phyloP scores from a whole-genome alignment of 2,113 vertebrate genomes.

The Onychostruthus taczanowskii region DNA sequence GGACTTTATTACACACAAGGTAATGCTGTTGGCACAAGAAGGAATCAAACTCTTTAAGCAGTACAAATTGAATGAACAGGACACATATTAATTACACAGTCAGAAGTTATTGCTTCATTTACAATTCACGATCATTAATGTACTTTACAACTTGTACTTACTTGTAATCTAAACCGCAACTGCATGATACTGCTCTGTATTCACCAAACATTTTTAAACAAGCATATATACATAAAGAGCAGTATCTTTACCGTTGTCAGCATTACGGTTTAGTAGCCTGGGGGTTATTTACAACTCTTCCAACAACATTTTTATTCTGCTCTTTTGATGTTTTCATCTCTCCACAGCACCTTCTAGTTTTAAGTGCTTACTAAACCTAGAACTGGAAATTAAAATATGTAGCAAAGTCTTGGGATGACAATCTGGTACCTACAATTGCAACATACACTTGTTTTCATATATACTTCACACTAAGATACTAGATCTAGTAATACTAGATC shows the following conservation, averaged over 20 bases:
- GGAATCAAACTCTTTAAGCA: not conserved
- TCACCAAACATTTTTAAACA: not conserved
- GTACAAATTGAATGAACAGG: not conserved
- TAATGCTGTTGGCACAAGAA: not conserved
- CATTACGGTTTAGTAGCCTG: rapidly evolving
- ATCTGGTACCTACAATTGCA: not conserved
- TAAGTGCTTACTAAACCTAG: not conserved
- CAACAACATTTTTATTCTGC: not conserved
- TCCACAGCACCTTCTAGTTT: not conserved
- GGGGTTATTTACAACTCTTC: not conserved
- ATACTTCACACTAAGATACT: not conserved
- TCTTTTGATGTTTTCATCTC: not conserved
- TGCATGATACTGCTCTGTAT: not conserved
- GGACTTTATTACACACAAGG: not conserved
- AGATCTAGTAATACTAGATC: not conserved
- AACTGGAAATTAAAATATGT: not conserved
- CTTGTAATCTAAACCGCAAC: not conserved
- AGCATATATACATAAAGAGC: not conserved
- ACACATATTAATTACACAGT: not conserved
- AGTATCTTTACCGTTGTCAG: not conserved
- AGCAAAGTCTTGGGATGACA: not conserved
- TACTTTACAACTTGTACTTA: not conserved
- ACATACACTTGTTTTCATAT: not conserved
- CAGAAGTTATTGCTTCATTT: not conserved
- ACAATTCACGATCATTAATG: not conserved